A percentile compares a stretch with the other conserved stretches of the same genome.
phyloP scores from a whole-genome alignment of 1,140 invertebrate genomes.

The Lepidurus apus region DNA sequence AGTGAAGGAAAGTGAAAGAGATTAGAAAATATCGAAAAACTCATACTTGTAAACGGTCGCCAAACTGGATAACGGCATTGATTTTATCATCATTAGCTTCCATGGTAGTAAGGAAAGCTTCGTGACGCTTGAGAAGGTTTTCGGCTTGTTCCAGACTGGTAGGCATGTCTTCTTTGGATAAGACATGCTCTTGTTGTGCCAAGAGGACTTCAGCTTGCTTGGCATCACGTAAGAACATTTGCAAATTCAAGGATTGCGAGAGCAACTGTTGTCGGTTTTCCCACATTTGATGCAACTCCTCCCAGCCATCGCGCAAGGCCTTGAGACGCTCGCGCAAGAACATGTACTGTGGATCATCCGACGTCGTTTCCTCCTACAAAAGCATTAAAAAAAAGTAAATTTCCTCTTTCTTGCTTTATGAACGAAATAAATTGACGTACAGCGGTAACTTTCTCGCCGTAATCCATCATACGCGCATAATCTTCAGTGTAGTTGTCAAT shows the following conservation, averaged over 20 bases:
- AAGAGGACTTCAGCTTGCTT: conserved; percentile 95
- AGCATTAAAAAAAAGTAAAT: not conserved
- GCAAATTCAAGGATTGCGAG: conserved; percentile 87
- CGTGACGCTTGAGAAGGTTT: conserved; percentile 93
- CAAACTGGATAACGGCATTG: conserved; percentile 89
- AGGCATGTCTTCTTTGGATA: conserved; percentile 92
- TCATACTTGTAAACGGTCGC: conserved; percentile 59
- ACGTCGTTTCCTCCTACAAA: conserved; percentile 63
- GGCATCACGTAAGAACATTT: conserved; percentile 94
- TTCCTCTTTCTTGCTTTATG: not conserved
- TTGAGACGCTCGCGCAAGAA: conserved; percentile 93
- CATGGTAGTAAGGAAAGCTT: conserved; percentile 98
- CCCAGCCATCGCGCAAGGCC: conserved; percentile 97
- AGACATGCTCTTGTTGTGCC: conserved; percentile 93
- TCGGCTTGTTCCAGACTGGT: conserved; percentile 93
- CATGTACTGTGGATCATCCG: conserved; percentile 97
- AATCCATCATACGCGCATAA: conserved; percentile 99
- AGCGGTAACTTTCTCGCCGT: conserved; percentile 88
- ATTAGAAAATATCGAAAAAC: not conserved
- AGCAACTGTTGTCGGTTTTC: conserved; percentile 92
- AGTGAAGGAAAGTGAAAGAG: conserved; percentile 36
- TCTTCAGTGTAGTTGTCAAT: conserved; percentile 98
- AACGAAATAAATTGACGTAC: conserved; percentile 48
- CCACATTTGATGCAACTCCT: conserved; percentile 99
- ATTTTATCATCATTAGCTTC: conserved; percentile 99